phyloP scores from a whole-genome alignment of 2,888 invertebrate genomes.

The Cacoxenus indagator region DNA sequence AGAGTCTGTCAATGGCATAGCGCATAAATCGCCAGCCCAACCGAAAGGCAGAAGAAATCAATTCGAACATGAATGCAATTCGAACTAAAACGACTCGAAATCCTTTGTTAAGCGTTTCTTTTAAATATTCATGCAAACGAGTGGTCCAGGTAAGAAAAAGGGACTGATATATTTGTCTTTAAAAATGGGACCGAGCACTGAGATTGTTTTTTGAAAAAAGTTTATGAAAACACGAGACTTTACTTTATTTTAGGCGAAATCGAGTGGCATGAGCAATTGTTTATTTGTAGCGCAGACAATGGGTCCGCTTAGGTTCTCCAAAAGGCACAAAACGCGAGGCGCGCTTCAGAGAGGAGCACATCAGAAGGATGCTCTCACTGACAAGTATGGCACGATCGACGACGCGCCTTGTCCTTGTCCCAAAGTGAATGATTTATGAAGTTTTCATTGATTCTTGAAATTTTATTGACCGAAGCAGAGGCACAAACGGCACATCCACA shows the following conservation, averaged over 20 bases:
- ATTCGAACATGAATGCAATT: background rate
- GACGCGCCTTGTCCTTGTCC: constrained; percentile 43
- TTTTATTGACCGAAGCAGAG: constrained; percentile 45
- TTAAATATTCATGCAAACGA: constrained; percentile 15
- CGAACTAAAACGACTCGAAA: background rate
- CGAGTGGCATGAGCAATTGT: constrained; percentile 12
- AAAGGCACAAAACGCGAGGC: background rate
- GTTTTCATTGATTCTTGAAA: constrained; percentile 66
- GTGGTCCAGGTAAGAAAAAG: background rate
- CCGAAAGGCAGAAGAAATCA: background rate
- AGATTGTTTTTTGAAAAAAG: no score
- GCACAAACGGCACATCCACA: background rate
- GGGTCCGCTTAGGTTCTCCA: background rate
- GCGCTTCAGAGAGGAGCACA: background rate
- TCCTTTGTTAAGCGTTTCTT: constrained; percentile 14
- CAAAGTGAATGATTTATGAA: constrained; percentile 63
- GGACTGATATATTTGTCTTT: background rate
- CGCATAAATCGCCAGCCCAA: constrained; percentile 3
- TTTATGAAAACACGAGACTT: no score
- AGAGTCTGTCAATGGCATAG: background rate
- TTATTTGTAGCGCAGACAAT: constrained; percentile 12
- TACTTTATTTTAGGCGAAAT: background rate
- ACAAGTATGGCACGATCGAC: constrained; percentile 65
- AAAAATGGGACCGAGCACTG: no score
- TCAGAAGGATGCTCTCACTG: background rate